These are phyloP conservation scores for Cariama cristata DNA, from an alignment of 2,113 vertebrate genomes.

Conservation along the genomic window DNA sequence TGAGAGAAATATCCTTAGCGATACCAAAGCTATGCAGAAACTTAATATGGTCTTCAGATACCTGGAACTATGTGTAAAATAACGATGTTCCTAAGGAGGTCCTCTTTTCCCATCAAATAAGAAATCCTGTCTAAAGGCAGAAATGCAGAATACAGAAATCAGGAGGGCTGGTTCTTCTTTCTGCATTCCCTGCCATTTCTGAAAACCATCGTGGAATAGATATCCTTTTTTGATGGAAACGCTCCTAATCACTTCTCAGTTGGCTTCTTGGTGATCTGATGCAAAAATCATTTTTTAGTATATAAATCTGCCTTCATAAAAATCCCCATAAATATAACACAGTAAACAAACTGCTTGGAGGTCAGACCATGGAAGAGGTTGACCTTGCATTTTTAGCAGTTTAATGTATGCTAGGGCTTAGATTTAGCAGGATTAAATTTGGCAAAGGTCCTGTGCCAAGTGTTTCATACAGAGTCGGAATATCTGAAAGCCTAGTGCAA, in stretches of 20 bases:
- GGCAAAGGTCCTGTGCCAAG: background rate
- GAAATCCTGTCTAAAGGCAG: background rate
- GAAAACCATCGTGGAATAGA: background rate
- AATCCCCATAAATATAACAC: background rate
- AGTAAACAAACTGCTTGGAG: background rate
- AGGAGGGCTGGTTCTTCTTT: background rate
- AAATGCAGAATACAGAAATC: background rate
- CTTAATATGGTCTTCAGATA: background rate
- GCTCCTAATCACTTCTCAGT: background rate
- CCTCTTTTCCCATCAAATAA: background rate
- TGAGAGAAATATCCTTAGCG: background rate
- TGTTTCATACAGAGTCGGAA: background rate
- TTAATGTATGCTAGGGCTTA: background rate
- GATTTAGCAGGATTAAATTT: constrained; percentile 15
- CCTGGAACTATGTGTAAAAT: background rate
- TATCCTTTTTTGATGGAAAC: background rate
- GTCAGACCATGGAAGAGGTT: background rate
- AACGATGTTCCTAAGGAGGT: background rate
- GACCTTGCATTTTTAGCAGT: constrained; percentile 18
- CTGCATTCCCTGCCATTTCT: background rate
- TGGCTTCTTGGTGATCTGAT: background rate
- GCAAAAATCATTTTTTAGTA: background rate
- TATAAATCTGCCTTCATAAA: background rate
- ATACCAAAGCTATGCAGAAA: background rate
- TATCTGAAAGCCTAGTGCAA: background rate